phyloP scores from a whole-genome alignment of 2,888 invertebrate genomes.

The Nycteola revayana region DNA sequence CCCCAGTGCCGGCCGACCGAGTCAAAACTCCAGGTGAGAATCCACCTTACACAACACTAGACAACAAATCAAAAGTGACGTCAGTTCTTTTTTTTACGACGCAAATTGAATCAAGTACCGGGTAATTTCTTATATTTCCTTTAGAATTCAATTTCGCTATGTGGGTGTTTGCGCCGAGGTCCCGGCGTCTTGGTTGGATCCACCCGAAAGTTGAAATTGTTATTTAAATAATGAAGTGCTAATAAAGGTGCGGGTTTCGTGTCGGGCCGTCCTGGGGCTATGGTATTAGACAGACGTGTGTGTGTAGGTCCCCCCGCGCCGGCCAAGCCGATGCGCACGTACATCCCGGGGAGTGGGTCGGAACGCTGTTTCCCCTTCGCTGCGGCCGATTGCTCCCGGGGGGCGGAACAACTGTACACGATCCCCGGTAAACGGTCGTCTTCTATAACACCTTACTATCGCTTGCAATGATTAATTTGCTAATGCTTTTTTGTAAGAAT shows the following conservation, averaged over 20 bases:
- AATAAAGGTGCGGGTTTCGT: neutral
- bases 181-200: no score
- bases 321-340: constrained; percentile 64
- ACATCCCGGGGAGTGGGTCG: constrained; percentile 62
- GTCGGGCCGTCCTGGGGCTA: constrained; percentile 17
- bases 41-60: no score
- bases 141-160: constrained; percentile 11
- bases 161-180: no score
- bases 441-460: constrained; percentile 43
- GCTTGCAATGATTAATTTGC: constrained; percentile 53
- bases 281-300: constrained; percentile 41
- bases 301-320: constrained; percentile 66
- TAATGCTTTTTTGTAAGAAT: constrained; percentile 39
- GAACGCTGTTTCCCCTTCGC: constrained; percentile 67
- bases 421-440: constrained; percentile 63
- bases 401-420: constrained; percentile 67
- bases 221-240: neutral
- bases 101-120: constrained; percentile 16
- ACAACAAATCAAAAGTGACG: no score
- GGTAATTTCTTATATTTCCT: constrained; percentile 13
- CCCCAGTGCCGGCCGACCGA: constrained; percentile 82
- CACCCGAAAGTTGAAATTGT: no score
- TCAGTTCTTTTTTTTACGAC: constrained; percentile 14
- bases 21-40: constrained; percentile 69
- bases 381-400: constrained; percentile 55